Conservation (phyloP, 2,888 invertebrate genomes). For the Morinoia aosen region DNA sequence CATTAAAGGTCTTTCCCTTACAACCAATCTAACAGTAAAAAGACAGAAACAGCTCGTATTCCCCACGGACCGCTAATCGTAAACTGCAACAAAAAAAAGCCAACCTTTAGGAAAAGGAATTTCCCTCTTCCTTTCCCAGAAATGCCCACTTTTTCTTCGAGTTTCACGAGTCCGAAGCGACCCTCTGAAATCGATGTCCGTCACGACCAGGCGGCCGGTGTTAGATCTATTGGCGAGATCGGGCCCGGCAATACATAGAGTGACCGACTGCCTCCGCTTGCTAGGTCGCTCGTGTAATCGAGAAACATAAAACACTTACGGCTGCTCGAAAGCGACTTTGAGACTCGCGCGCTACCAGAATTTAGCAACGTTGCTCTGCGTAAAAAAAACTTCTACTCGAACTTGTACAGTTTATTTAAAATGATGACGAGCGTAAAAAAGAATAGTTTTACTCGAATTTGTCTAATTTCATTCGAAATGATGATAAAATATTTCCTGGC, state of each 20-base stretch:
- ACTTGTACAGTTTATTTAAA: too few relatives aligned
- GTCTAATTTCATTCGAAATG: too few relatives aligned
- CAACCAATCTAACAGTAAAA: neutral
- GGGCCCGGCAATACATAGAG: neutral
- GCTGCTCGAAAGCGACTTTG: neutral
- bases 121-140: neutral
- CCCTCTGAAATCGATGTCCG: neutral
- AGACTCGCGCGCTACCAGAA: neutral
- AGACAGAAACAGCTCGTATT: neutral
- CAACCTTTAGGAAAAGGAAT: neutral
- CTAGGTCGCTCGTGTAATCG: neutral
- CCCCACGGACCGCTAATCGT: neutral
- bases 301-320: conserved; percentile 3
- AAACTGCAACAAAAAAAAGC: neutral
- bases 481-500: too few relatives aligned
- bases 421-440: too few relatives aligned
- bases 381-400: neutral
- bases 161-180: neutral
- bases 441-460: too few relatives aligned
- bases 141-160: neutral
- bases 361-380: neutral
- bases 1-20: neutral
- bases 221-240: neutral
- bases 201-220: neutral
- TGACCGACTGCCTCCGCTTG: neutral